Conservation (phyloP, 2,113 vertebrate genomes). For the Podarcis raffonei region DNA sequence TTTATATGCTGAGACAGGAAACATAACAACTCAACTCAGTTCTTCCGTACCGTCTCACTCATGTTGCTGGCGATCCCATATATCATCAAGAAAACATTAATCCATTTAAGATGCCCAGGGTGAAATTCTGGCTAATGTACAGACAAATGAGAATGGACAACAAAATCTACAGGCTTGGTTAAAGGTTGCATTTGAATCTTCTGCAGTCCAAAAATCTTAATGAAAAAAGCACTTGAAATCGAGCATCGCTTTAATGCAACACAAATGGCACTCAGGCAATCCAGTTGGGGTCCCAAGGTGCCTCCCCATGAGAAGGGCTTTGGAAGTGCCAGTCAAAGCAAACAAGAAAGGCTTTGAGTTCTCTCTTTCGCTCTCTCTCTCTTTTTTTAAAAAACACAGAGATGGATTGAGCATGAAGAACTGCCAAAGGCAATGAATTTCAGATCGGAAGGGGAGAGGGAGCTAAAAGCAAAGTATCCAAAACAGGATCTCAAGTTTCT, state of each 20-base stretch:
- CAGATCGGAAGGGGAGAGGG: conserved; percentile 14
- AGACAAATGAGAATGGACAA: background rate
- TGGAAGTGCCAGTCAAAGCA: conserved; percentile 15
- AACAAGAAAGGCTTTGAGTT: conserved; percentile 1
- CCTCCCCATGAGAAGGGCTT: conserved; percentile 1
- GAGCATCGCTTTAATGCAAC: conserved; percentile 23
- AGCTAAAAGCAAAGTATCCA: background rate
- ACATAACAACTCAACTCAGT: conserved; percentile 32
- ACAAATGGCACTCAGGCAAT: conserved; percentile 3
- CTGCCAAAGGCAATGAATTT: background rate
- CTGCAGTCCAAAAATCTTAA: conserved; percentile 14
- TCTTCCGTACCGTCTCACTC: conserved; percentile 32
- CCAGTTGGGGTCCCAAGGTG: conserved; percentile 22
- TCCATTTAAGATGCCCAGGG: conserved; percentile 14
- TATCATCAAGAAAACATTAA: conserved; percentile 25
- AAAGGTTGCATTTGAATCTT: conserved; percentile 11
- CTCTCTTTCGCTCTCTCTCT: background rate
- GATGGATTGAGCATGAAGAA: conserved; percentile 23
- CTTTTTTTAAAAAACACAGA: background rate
- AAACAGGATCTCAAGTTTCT: conserved; percentile 9
- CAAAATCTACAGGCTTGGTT: background rate
- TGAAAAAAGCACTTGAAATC: conserved; percentile 24
- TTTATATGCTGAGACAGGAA: conserved; percentile 45
- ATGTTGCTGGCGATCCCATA: conserved; percentile 26
- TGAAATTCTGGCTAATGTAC: background rate